Base-by-base conservation (phyloP, 2,797 vertebrate genomes). In the Paratrypauchen microcephalus region DNA sequence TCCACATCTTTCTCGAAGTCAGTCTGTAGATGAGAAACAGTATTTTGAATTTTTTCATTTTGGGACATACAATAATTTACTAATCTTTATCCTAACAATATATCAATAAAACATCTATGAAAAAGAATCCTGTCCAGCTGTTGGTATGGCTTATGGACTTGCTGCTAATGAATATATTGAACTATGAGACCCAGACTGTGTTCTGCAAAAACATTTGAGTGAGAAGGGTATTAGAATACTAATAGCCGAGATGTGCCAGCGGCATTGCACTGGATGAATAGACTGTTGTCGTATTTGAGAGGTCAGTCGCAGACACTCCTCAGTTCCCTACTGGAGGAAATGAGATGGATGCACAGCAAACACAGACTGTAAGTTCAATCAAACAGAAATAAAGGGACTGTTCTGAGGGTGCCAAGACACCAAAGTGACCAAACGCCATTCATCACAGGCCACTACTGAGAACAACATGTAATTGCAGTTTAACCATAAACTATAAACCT, bases 1-100 rank as follows among this genome's bases (percentile, higher is more conserved):
- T 99, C 98, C 91, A 99, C 98, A 3, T 99, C 98, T 91, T 99
- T 99, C 93, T 99, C 97, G 91, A 99, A 99, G 92, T 99, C 98
- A 76, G 98, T 99, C 98, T 99, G 96, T 87, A 88, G 65, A 87
- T 19, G 63, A 75, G n/a, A 75, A 21, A 50, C 11, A 47, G 19
- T 47, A 75, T 28, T 87, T 32, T 85, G 55, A 23, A 50, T 28
- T 24, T 50, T 70, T 30, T 56, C 76, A 69, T 78, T 13, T 9
- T 58, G 72, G 19, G 30, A 50, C 36, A 63, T 72, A 11, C 23
- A 50, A 36, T 71, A 75, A 80, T 70, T 68, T 68, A 54, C 61
- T 66, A 70, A 47, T 48, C 68, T 79, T 57, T 30, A 65, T 73
- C 63, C 50, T 65, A 60, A 81, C 74, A 79, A 74, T 69, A 61